Evolutionary conservation across 2,797 vertebrate species (phyloP), one percentile per base, ranked within the genome.

Genomic region (Sebastes hubbsi): DNA sequence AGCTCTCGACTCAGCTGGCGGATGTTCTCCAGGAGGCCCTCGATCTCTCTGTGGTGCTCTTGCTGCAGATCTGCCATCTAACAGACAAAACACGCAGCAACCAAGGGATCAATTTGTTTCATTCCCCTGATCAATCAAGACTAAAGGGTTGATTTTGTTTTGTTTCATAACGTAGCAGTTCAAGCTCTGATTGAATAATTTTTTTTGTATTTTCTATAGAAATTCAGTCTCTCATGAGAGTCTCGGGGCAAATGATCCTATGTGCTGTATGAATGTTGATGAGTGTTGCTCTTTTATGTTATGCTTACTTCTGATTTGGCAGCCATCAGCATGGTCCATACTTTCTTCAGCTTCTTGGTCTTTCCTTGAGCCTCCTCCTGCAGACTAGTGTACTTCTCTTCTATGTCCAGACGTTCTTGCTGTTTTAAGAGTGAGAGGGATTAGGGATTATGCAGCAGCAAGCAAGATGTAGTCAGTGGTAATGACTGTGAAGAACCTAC

Each of bases 251-350:
- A 30, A 61, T 58, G 12, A 62, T 18, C 12, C n/a, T 54, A n/a
- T n/a, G 20, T 9, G 20, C 46, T 68, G 6, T 16, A 46, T 18
- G 46, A 49, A 49, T 54, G 20, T 54, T 52, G 49, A 10, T 52
- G 18, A 52, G 49, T 54, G 27, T 55, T 59, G 8, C 13, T 67
- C n/a, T 54, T 64, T 75, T 7, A 32, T 59, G 24, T 56, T 87
- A 6, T 27, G 16, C 94, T 84, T 72, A 99, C 98, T 95, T 99
- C 98, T 56, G 98, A 99, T 87, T 99, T 99, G 27, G 99, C 99
- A 81, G 98, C 98, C 98, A 99, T 99, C 71, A 99, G 93, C 98
- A 99, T 99, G 71, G 98, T 99, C 99, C 99, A 99, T 10, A 99
- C 98, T 95, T 99, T 99, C 95, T 99, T 99, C 90, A 99, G 91